Base-by-base conservation (phyloP, 2,797 vertebrate genomes). In the Micrastur ruficollis region DNA sequence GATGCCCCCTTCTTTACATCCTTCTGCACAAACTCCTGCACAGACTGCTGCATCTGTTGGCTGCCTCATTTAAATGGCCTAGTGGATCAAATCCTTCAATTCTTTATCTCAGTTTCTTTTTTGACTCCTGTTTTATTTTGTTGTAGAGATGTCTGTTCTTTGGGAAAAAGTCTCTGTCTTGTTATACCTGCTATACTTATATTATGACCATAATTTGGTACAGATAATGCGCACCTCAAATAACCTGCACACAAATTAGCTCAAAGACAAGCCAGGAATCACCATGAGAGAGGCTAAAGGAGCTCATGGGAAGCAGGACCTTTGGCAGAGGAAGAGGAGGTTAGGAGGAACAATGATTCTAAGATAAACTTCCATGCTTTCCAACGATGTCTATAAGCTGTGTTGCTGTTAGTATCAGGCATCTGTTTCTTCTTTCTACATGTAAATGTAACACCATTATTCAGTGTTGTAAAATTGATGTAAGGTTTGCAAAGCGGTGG, bases 341-440 rank as follows among this genome's bases (percentile, higher is more conserved):
- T 44, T 34, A 23, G 14, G 47, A 85, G 14, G 7, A 90, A 20
- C 5, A n/a, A 11, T 14, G 6, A 36, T 46, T 79, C n/a, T 25
- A 50, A 66, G 20, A n/a, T 1, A 50, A 34, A 89, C 20, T 65
- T 62, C 23, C 19, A 10, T 2, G 0, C 1, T 62, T 94, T 75
- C 23, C 38, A 53, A 6, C 5, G 14, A 29, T 3, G 1, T 29
- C 31, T 59, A 6, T 9, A 21, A 66, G 7, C 5, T 2, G 2
- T 15, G 12, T 19, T 75, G 4, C 8, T 42, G 12, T 36, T 83
- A 46, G 12, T 27, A 36, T 50, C 42, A 46, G 38, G 3, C 16
- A 38, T 42, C 32, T 71, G 11, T 7, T 22, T 70, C 44, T 36
- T 13, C 13, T 55, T 87, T 59, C 63, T 56, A 34, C 13, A 12